phyloP scores from a whole-genome alignment of 1,140 invertebrate genomes.

The Temnothorax nylanderi region DNA sequence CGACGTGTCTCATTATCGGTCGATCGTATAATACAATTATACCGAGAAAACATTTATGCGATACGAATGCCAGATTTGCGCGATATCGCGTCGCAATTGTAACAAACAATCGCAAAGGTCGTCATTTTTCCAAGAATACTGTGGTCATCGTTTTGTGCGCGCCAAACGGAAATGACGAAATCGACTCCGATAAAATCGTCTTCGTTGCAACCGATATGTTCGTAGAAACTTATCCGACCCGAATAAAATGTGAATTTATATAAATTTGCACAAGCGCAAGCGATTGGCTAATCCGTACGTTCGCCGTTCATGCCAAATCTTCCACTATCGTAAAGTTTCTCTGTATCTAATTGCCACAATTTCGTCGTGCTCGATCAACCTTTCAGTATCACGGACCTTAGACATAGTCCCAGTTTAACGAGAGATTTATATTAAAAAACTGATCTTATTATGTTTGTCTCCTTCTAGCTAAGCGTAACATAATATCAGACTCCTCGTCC shows the following conservation, averaged over 20 bases:
- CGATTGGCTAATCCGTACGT: neutral
- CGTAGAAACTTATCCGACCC: neutral
- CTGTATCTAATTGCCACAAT: neutral
- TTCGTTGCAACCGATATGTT: slow-evolving; percentile 21
- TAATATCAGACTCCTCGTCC: too few species aligned
- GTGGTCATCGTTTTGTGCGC: neutral
- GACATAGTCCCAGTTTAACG: neutral
- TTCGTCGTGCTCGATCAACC: neutral
- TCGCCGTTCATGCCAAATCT: neutral
- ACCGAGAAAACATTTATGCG: slow-evolving; percentile 1
- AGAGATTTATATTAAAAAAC: neutral
- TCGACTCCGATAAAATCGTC: slow-evolving; percentile 38
- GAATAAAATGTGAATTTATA: slow-evolving; percentile 24
- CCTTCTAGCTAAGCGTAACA: neutral
- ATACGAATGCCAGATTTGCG: neutral
- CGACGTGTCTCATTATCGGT: neutral
- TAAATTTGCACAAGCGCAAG: neutral
- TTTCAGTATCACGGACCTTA: neutral
- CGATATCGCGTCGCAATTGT: slow-evolving; percentile 29
- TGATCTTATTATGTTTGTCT: neutral
- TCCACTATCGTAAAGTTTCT: slow-evolving; percentile 15
- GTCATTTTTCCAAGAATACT: slow-evolving; percentile 37
- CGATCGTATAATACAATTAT: neutral
- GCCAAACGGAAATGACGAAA: slow-evolving; percentile 49
- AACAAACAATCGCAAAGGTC: slow-evolving; percentile 5